Evolutionary conservation across 2,888 invertebrate genomes (phyloP).

Genomic region (Brenthis daphne): DNA sequence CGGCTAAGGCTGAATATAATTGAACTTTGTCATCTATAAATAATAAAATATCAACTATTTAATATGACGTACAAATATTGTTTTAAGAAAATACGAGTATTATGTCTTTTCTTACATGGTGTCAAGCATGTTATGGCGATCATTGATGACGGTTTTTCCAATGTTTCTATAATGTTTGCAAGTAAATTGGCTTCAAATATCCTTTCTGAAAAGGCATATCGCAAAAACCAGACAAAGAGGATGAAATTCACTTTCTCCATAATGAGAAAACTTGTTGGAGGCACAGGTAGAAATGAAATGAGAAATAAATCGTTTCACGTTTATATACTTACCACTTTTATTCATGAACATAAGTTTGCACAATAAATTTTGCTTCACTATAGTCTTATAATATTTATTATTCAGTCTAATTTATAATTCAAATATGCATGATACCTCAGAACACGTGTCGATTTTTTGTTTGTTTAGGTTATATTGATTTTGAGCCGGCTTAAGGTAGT

Average conservation of each 20-base stretch:
- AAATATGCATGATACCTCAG: slow-evolving; percentile 1
- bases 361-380: slow-evolving; percentile 37
- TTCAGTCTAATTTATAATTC: background rate
- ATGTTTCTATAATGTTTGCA: slow-evolving; percentile 22
- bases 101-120: slow-evolving; percentile 22
- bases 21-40: slow-evolving; percentile 56
- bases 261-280: slow-evolving; percentile 8
- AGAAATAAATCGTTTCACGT: slow-evolving; percentile 18
- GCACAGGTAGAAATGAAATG: slow-evolving; percentile 24
- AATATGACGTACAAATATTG: background rate
- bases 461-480: background rate
- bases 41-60: slow-evolving; percentile 30
- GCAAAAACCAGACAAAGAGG: slow-evolving; percentile 17
- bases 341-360: background rate
- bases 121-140: slow-evolving; percentile 32
- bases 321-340: slow-evolving; percentile 28
- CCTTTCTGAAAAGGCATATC: slow-evolving; percentile 9
- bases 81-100: background rate
- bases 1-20: slow-evolving; percentile 51
- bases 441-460: slow-evolving; percentile 1
- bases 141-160: slow-evolving; percentile 27
- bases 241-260: slow-evolving; percentile 29
- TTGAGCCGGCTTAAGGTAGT: slow-evolving; percentile 5
- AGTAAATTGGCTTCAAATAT: slow-evolving; percentile 20
- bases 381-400: background rate